A percentile compares a stretch with the other conserved stretches of the same genome.
Conservation (phyloP, 2,797 vertebrate species). For the Crocodylus rhombifer region DNA sequence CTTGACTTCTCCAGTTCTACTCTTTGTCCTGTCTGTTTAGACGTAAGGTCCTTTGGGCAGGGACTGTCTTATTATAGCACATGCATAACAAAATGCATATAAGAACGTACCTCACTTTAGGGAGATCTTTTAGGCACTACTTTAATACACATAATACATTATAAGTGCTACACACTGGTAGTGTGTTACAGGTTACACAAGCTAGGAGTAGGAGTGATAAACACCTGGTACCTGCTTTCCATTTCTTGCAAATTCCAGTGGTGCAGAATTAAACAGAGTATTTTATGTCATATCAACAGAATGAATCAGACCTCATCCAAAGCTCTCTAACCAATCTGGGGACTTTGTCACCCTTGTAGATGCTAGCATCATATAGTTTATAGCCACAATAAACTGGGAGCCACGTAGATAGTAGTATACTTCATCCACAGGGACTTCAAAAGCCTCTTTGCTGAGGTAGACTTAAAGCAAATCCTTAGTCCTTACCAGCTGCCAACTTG, state of each 20-base stretch:
- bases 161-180: not conserved
- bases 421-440: rapidly evolving
- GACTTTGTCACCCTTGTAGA: not conserved
- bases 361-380: no score
- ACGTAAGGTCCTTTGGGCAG: not conserved
- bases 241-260: not conserved
- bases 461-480: not conserved
- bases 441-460: not conserved
- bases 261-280: not conserved
- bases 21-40: not conserved
- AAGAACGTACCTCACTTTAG: no score
- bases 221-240: not conserved
- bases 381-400: not conserved
- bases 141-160: not conserved
- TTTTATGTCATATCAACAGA: rapidly evolving
- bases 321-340: not conserved
- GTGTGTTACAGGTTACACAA: not conserved
- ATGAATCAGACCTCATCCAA: not conserved
- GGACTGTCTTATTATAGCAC: not conserved
- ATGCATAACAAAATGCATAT: no score
- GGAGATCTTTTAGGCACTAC: not conserved
- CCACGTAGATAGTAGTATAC: rapidly evolving
- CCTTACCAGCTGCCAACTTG: not conserved
- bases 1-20: constrained; percentile 12
- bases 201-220: not conserved